Percentiles rank a stretch among this genome's conserved stretches.
phyloP scores from a whole-genome alignment of 2,797 vertebrate species.

The Thunnus albacares region DNA sequence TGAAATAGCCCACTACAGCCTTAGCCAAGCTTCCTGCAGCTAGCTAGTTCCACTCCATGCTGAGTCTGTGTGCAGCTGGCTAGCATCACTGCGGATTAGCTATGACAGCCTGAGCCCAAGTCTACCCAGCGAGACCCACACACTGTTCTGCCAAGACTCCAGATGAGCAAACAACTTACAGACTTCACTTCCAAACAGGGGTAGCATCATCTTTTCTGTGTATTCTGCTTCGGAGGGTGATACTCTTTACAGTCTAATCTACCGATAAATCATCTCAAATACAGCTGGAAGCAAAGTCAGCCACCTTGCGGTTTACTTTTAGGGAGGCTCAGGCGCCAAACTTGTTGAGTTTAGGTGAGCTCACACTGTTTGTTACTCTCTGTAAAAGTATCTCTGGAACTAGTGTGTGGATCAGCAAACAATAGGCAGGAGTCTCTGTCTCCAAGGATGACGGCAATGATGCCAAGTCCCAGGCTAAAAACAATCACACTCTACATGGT shows the following conservation, averaged over 20 bases:
- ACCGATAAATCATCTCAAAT: slow-evolving; percentile 15
- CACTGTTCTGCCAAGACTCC: slow-evolving; percentile 30
- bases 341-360: too few species aligned
- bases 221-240: not conserved
- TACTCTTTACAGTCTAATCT: not conserved
- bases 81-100: slow-evolving; percentile 63
- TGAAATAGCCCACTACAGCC: slow-evolving; percentile 36
- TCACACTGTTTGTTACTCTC: not conserved
- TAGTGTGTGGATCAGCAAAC: slow-evolving; percentile 5
- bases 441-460: slow-evolving; percentile 1
- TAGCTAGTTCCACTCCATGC: slow-evolving; percentile 47
- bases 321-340: not conserved
- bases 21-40: slow-evolving; percentile 48
- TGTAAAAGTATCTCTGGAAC: not conserved
- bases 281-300: not conserved
- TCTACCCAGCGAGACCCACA: slow-evolving; percentile 28
- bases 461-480: slow-evolving; percentile 9
- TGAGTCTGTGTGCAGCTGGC: slow-evolving; percentile 67
- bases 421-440: not conserved
- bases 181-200: slow-evolving; percentile 10
- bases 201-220: slow-evolving; percentile 5
- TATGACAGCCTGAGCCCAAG: slow-evolving; percentile 46
- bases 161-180: slow-evolving; percentile 32
- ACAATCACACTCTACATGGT: not conserved
- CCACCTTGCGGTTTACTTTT: not conserved